A percentile compares a stretch with the other conserved stretches of the same genome.
phyloP scores from a whole-genome alignment of 2,113 vertebrate genomes.

The Labeo catla region DNA sequence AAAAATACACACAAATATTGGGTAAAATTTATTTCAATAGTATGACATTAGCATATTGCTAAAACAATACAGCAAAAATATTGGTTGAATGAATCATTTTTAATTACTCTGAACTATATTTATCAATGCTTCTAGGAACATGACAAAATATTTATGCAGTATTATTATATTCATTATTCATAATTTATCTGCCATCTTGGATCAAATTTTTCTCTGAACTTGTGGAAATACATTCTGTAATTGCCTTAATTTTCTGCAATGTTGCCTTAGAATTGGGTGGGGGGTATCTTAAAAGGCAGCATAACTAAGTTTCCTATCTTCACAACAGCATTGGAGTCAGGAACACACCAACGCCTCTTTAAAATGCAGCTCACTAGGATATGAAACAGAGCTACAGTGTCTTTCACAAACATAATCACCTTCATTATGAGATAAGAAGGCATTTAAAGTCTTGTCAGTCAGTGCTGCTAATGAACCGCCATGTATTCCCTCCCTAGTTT shows the following conservation, averaged over 20 bases:
- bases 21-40: neutral
- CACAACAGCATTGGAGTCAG: neutral
- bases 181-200: neutral
- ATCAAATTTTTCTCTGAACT: neutral
- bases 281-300: neutral
- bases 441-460: constrained; percentile 1
- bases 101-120: neutral
- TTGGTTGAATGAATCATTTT: neutral
- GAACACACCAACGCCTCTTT: neutral
- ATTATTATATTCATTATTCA: neutral
- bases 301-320: neutral
- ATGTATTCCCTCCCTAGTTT: neutral
- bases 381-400: neutral
- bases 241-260: neutral
- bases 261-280: neutral
- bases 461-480: neutral
- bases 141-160: neutral
- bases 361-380: neutral
- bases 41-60: neutral
- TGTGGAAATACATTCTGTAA: neutral
- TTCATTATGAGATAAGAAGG: neutral
- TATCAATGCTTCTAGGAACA: neutral
- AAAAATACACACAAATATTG: neutral
- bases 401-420: constrained; percentile 11
- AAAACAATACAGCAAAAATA: neutral